A percentile compares a stretch with the other conserved stretches of the same genome.
These are phyloP conservation scores for Plagodis pulveraria DNA, from an alignment of 2,888 invertebrate species.

Conservation along the genomic window DNA sequence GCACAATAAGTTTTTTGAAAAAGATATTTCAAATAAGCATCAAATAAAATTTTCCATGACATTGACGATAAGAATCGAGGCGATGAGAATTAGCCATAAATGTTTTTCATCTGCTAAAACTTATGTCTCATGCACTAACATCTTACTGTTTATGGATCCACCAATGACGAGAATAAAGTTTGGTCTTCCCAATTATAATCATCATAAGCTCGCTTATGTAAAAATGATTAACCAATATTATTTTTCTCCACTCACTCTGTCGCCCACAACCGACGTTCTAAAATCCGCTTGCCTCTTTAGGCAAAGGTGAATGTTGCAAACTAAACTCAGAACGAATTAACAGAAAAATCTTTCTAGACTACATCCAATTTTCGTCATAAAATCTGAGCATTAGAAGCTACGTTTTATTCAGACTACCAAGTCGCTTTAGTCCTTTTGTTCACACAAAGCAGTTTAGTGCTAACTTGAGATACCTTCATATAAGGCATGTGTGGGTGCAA, in stretches of 20 bases:
- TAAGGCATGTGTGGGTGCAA: constrained; percentile 82
- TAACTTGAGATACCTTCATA: constrained; percentile 71
- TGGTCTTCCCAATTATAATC: constrained; percentile 1
- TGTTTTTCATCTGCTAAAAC: no score
- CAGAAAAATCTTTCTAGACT: constrained; percentile 29
- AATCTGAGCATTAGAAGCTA: constrained; percentile 31
- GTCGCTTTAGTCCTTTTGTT: constrained; percentile 43
- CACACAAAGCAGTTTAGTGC: constrained; percentile 51
- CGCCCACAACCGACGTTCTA: constrained; percentile 79
- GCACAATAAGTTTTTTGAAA: no score
- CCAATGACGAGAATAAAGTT: not conserved
- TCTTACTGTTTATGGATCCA: not conserved
- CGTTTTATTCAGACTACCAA: constrained; percentile 31
- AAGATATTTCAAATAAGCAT: no score
- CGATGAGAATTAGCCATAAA: no score
- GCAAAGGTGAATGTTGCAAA: constrained; percentile 84
- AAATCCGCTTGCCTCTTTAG: constrained; percentile 83
- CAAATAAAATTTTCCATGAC: no score
- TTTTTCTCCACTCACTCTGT: constrained; percentile 62
- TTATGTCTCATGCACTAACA: no score
- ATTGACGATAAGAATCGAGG: no score
- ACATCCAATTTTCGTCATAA: constrained; percentile 32
- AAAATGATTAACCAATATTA: constrained; percentile 23
- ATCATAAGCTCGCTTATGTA: constrained; percentile 7
- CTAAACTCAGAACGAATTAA: constrained; percentile 48